Evolutionary conservation across 2,797 vertebrate species (phyloP), one percentile per base, ranked within the genome.

Genomic region (Helostoma temminkii): DNA sequence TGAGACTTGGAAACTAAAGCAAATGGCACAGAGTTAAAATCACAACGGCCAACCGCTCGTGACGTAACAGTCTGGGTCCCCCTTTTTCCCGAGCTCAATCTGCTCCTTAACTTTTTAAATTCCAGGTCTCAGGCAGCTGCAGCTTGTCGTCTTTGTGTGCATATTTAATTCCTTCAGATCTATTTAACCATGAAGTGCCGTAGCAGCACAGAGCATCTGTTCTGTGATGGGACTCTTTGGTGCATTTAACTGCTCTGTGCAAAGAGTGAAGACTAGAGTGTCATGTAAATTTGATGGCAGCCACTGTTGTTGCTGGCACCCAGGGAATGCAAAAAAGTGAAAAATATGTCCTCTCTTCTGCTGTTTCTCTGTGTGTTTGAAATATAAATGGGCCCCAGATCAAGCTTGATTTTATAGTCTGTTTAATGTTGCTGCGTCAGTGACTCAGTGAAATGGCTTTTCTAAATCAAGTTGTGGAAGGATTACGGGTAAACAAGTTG

Each of bases 271-370:
- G 72, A 71, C 78, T 42, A 43, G 74, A 49, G 63, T 61, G 62
- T 79, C 84, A 81, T 89, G 76, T 82, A 87, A 85, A 83, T 91
- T 88, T 90, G 69, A 90, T 91, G 73, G 50, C 70, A 56, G 73
- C 62, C 19, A 4, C 67, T 66, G 82, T 65, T 80, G 73, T 68
- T 81, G 47, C 56, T 22, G 34, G 53, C 71, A 59, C 74, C n/a
- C 30, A 6, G 66, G 75, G 76, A 86, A 64, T 12, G 66, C 50
- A 71, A 76, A 66, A 83, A 67, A 46, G 41, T 49, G 62, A 58
- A 87, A 86, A 89, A 78, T 64, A 76, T 58, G 66, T 74, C 74
- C 66, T 63, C 26, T 43, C 47, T 42, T 55, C 62, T 49, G 21
- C 59, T 65, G 48, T 73, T 75, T 68, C 57, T 50, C 67, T 71